A percentile compares a stretch with the other conserved stretches of the same genome.
These are phyloP conservation scores for Oncopodura yosiiana DNA, from an alignment of 1,140 invertebrate genomes.

Conservation along the genomic window DNA sequence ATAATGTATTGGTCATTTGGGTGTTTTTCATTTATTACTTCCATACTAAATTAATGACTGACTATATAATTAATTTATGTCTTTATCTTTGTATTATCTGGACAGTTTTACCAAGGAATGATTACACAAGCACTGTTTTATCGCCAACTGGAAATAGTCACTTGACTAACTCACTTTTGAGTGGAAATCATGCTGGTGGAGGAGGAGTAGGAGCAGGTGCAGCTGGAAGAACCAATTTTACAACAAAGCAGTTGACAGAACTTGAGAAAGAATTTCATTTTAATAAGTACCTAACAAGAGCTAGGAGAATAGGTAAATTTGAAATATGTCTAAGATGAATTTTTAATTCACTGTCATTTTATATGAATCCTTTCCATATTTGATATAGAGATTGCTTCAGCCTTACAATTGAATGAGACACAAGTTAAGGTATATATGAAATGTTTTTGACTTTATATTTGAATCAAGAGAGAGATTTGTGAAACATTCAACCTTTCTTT, in stretches of 20 bases:
- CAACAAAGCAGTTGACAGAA: constrained; percentile 97
- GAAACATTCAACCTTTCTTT: constrained; percentile 5
- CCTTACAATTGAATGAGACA: constrained; percentile 92
- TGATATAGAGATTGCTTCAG: constrained; percentile 94
- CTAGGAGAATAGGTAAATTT: constrained; percentile 88
- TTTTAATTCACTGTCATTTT: too few relatives aligned
- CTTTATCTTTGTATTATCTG: constrained; percentile 7
- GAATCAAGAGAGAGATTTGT: too few relatives aligned
- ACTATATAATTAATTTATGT: constrained; percentile 1
- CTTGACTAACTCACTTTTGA: constrained; percentile 15
- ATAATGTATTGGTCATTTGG: not conserved
- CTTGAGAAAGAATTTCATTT: constrained; percentile 99
- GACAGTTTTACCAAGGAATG: constrained; percentile 30
- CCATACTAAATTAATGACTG: not conserved
- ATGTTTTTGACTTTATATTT: not conserved
- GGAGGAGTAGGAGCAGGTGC: constrained; percentile 47
- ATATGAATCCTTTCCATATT: too few relatives aligned
- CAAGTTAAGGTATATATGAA: constrained; percentile 46
- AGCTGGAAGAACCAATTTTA: constrained; percentile 92
- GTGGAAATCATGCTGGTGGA: constrained; percentile 12
- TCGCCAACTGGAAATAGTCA: constrained; percentile 26
- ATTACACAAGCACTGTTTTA: constrained; percentile 26
- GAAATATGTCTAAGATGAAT: too few relatives aligned
- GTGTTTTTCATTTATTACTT: too few relatives aligned
- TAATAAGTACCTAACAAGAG: constrained; percentile 95